phyloP scores from a whole-genome alignment of 2,888 invertebrate species.

The Marasmarcha lunaedactyla region DNA sequence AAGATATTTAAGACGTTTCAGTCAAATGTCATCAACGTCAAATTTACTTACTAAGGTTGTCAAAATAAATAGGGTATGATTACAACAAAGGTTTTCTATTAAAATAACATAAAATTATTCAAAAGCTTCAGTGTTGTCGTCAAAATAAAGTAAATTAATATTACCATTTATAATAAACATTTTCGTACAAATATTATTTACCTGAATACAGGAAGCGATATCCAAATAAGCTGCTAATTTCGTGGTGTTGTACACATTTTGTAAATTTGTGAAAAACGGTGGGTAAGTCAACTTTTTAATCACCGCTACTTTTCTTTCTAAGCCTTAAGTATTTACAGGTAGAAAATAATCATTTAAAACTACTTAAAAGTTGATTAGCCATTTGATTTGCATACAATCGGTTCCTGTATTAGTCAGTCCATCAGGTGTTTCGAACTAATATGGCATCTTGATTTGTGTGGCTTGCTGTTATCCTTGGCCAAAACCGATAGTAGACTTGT shows the following conservation, averaged over 20 bases:
- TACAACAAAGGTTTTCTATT: constrained; percentile 11
- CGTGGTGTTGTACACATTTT: no score
- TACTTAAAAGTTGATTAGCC: constrained; percentile 3
- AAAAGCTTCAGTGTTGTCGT: no score
- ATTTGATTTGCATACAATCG: constrained; percentile 60
- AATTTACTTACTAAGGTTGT: constrained; percentile 19
- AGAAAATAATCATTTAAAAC: no score
- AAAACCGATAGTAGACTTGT: no score
- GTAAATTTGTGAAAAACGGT: neutral
- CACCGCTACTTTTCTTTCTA: no score
- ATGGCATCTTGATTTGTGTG: constrained; percentile 1
- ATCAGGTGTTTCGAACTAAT: constrained; percentile 16
- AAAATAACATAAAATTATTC: no score
- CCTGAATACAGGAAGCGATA: no score
- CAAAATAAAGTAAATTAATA: no score
- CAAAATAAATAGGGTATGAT: constrained; percentile 5
- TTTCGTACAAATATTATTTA: no score
- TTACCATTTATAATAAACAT: no score
- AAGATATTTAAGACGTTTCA: neutral
- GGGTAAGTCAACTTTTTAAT: constrained; percentile 2
- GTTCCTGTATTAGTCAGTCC: constrained; percentile 33
- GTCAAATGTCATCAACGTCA: constrained; percentile 23
- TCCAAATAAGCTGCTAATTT: no score
- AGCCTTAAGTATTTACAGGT: no score
- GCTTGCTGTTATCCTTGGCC: neutral